Conservation (phyloP, 1,140 invertebrate species). For the Drosophila lacertosa region DNA sequence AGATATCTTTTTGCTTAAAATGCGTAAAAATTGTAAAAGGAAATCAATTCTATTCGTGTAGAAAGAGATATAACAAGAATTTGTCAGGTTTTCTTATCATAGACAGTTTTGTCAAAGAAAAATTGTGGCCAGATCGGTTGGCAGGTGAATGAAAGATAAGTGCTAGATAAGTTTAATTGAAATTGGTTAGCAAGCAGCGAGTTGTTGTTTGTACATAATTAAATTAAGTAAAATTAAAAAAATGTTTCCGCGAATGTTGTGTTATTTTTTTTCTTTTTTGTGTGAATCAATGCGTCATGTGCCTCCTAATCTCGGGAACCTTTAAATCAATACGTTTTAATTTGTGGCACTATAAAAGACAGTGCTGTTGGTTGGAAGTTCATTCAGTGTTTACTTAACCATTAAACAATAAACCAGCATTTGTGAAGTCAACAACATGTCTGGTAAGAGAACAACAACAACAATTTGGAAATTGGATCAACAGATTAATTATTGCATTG, state of each 20-base stretch:
- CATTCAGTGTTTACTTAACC: conserved; percentile 14
- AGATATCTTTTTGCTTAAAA: conserved; percentile 3
- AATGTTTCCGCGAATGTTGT: conserved; percentile 24
- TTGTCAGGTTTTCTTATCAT: background rate
- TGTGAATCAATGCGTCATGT: conserved; percentile 5
- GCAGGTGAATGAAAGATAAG: background rate
- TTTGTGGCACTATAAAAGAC: conserved; percentile 20
- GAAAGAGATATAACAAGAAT: background rate
- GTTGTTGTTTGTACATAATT: conserved; percentile 28
- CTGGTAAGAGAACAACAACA: conserved; percentile 37
- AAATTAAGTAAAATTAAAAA: conserved; percentile 64
- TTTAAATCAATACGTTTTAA: background rate
- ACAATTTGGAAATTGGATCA: background rate
- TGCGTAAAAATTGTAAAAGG: conserved; percentile 8
- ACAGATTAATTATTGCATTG: background rate
- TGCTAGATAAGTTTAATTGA: conserved; percentile 60
- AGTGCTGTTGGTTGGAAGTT: background rate
- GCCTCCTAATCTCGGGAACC: background rate
- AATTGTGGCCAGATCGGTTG: background rate
- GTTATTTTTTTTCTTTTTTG: background rate
- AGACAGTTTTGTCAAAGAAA: too few species aligned
- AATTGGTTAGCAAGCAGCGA: conserved; percentile 40
- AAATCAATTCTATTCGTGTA: conserved; percentile 11
- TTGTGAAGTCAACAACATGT: conserved; percentile 25
- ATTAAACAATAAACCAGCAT: conserved; percentile 16